These are phyloP conservation scores for Ceraclea dissimilis DNA, from an alignment of 2,888 invertebrate genomes.

Conservation along the genomic window DNA sequence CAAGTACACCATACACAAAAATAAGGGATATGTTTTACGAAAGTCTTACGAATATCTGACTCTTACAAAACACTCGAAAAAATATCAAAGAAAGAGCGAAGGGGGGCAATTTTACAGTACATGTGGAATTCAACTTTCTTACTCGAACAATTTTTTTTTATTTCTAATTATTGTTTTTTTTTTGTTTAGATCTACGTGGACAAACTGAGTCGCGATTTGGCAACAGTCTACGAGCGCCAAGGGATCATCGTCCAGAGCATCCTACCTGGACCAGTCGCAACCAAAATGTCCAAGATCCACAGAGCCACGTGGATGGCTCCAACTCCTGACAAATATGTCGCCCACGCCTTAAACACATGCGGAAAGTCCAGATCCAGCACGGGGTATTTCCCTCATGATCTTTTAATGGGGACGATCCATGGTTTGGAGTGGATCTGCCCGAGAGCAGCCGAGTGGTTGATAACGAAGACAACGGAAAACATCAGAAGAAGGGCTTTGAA, in stretches of 20 bases:
- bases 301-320: slow-evolving; percentile 68
- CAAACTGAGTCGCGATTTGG: slow-evolving; percentile 70
- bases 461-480: slow-evolving; percentile 58
- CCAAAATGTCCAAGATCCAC: slow-evolving; percentile 84
- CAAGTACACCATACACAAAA: too few species aligned
- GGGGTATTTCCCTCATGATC: slow-evolving; percentile 66
- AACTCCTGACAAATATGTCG: slow-evolving; percentile 62
- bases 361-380: slow-evolving; percentile 63
- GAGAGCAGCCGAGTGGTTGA: slow-evolving; percentile 52
- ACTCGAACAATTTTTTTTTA: too few species aligned
- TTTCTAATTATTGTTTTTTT: not conserved
- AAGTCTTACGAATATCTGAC: too few species aligned
- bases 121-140: too few species aligned
- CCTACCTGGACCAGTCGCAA: slow-evolving; percentile 82
- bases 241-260: slow-evolving; percentile 77
- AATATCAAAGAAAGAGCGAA: too few species aligned
- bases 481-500: slow-evolving; percentile 52
- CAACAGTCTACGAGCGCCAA: slow-evolving; percentile 62
- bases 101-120: too few species aligned
- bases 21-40: too few species aligned
- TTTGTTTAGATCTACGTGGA: slow-evolving; percentile 63
- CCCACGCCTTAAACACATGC: slow-evolving; percentile 60
- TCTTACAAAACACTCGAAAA: too few species aligned
- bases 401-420: slow-evolving; percentile 48
- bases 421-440: slow-evolving; percentile 45